phyloP scores from a whole-genome alignment of 2,888 invertebrate species.

The Drosophila neotestacea region DNA sequence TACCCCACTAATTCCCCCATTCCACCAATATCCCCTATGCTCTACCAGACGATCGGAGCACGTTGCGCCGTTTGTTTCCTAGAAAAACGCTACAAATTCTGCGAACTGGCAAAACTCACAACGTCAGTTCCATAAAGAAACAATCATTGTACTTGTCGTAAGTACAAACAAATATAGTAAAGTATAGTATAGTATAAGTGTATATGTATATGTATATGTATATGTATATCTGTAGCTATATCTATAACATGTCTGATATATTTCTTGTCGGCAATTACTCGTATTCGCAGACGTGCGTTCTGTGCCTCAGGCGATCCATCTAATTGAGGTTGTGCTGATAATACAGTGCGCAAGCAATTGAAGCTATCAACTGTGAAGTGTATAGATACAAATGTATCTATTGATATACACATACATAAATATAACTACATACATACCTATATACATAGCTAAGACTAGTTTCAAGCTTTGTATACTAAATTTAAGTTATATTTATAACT shows the following conservation, averaged over 20 bases:
- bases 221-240: slow-evolving; percentile 6
- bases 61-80: slow-evolving; percentile 57
- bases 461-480: background rate
- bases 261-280: slow-evolving; percentile 12
- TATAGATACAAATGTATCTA: slow-evolving; percentile 18
- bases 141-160: slow-evolving; percentile 24
- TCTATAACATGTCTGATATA: slow-evolving; percentile 23
- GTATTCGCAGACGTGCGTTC: slow-evolving; percentile 1
- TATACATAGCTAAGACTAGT: background rate
- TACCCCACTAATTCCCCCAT: background rate
- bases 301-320: slow-evolving; percentile 4
- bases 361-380: slow-evolving; percentile 7
- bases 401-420: background rate
- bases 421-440: no score
- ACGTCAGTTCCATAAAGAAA: slow-evolving; percentile 24
- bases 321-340: slow-evolving; percentile 15
- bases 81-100: slow-evolving; percentile 67
- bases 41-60: slow-evolving; percentile 47
- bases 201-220: slow-evolving; percentile 11
- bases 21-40: background rate
- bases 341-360: slow-evolving; percentile 12
- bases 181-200: background rate
- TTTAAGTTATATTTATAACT: slow-evolving; percentile 2
- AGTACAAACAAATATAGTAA: slow-evolving; percentile 1
- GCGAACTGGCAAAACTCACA: slow-evolving; percentile 43